Evolutionary conservation across 2,888 invertebrate species (phyloP), one percentile per base, ranked within the genome.

Genomic region (Syrphus vitripennis): DNA sequence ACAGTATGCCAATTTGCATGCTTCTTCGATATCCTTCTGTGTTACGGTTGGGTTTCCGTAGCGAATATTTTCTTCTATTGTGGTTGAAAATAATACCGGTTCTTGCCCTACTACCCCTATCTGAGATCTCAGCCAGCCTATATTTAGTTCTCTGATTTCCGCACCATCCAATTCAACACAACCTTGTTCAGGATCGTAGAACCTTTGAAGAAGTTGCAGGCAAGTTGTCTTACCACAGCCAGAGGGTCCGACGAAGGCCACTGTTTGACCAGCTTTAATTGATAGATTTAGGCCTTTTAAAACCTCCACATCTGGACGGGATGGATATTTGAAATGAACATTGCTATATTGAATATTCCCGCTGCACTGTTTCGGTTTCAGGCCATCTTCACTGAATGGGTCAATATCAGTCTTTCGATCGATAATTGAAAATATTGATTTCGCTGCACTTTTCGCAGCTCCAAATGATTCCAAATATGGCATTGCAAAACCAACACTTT

Each of bases 21-120:
- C 96, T 24, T 93, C 93, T 88, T 95, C 94, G 78, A 97, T 94
- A 89, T 96, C 96, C 65, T 94, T 93, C 80, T 95, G 94, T 0
- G 94, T 94, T 88, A 95, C 94, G 19, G 92, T 91, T 24, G 95
- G 95, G 89, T 95, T 94, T 75, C 98, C 97, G 92, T 97, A 96
- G 67, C 96, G 93, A 88, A 95, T 95, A 90, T 95, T 95, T 83
- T 95, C 94, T 3, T 90, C 90, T 71, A 98, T 97, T 31, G 95
- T 95, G 9, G 96, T 95, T 89, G 96, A 96, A 91, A 98, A 98
- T 4, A 98, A 93, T 12, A 96, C 95, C 0, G 97, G 98, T 89
- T 98, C 98, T 91, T 98, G 98, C 0, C 97, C 96, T 12, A 98
- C 97, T 3, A 97, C 95, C 0, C 97, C 97, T 87, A 98, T 96